A percentile compares a stretch with the other conserved stretches of the same genome.
These are phyloP conservation scores for Eurosta solidaginis DNA, from an alignment of 1,140 invertebrate genomes.

Conservation along the genomic window DNA sequence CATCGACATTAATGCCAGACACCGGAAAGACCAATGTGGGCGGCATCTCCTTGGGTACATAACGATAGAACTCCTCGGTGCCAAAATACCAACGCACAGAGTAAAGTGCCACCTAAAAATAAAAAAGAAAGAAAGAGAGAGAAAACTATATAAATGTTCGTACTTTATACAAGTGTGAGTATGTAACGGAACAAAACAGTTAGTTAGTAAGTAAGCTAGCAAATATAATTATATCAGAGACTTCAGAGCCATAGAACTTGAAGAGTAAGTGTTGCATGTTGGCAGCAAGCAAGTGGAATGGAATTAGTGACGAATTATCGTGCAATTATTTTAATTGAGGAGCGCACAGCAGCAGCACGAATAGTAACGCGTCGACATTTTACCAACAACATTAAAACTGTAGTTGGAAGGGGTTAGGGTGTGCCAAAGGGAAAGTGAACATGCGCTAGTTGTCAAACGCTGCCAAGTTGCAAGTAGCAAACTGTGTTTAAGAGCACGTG, in stretches of 20 bases:
- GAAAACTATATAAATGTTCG: neutral
- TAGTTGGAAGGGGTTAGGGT: neutral
- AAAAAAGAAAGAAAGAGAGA: neutral
- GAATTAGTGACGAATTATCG: slow-evolving; percentile 35
- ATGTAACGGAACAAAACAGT: neutral
- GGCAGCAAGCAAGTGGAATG: neutral
- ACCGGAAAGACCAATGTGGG: slow-evolving; percentile 72
- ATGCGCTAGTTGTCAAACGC: neutral
- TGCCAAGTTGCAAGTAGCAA: neutral
- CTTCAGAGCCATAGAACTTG: neutral
- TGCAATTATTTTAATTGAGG: slow-evolving; percentile 39
- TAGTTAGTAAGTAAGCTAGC: neutral
- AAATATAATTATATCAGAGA: neutral
- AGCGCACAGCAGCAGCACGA: neutral
- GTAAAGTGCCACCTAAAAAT: slow-evolving; percentile 69
- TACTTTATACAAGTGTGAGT: neutral
- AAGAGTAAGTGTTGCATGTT: slow-evolving; percentile 41
- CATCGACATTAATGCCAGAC: slow-evolving; percentile 74
- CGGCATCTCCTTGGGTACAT: slow-evolving; percentile 71
- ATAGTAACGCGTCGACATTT: neutral
- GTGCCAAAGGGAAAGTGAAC: neutral
- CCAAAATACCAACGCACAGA: slow-evolving; percentile 83
- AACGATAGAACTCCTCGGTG: slow-evolving; percentile 79
- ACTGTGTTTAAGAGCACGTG: neutral
- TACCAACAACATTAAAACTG: neutral